Base-by-base conservation (phyloP, 2,797 vertebrate species). In the Euphonia xanthogaster region DNA sequence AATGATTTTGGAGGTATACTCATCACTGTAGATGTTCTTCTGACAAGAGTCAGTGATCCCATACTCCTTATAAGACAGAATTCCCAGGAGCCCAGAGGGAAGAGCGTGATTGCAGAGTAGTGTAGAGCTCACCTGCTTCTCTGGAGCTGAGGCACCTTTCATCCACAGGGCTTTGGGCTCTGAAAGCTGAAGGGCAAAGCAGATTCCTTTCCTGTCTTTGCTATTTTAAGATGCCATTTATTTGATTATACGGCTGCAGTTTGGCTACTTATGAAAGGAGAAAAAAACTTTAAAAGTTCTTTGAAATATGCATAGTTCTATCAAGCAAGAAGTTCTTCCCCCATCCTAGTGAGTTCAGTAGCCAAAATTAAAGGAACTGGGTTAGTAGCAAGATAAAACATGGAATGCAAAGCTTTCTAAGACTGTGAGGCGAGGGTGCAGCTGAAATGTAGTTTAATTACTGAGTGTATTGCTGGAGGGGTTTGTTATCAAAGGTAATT, bases 381-480 rank as follows among this genome's bases (percentile, higher is more conserved):
- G n/a, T 65, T 65, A 61, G 51, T 48, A 92, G n/a, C 72, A 86
- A 96, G 85, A 78, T 88, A 83, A 93, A 94, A 86, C 51, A 7
- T 2, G 20, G 78, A 66, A 45, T 39, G 44, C 58, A 81, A 14
- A 95, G 81, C 78, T 94, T 75, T 83, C 68, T 75, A 66, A 66
- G 58, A 40, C 73, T 51, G 23, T 48, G n/a, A 88, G 81, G 65
- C 50, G 62, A 55, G 30, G 89, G 61, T 93, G 89, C 85, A 93
- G 61, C 72, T 95, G 68, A 93, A 92, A 91, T 62, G 37, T 58
- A 48, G 2, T 88, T 94, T 90, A 95, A 94, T 95, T 93, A 84
- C 72, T 33, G 54, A 74, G 31, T 87, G 31, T 23, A 45, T 91
- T 66, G 94, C 96, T 81, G 4, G 48, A 94, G 88, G 87, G 35